Evolutionary conservation across 2,888 invertebrate species (phyloP), one percentile per base, ranked within the genome.

Genomic region (Bellardia pandia): DNA sequence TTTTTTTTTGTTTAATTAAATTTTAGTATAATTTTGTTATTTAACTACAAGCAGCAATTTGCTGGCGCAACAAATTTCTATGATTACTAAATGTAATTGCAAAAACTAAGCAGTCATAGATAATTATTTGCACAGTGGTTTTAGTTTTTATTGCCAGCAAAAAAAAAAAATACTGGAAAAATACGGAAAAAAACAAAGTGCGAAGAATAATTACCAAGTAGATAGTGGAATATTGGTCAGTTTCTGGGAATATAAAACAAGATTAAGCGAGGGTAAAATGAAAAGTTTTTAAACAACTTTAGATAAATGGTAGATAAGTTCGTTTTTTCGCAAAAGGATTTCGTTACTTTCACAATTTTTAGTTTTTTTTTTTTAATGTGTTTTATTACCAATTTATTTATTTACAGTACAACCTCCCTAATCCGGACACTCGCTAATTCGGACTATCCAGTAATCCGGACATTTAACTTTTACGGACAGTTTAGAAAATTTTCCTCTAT

Each of bases 31-130:
- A 64, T 64, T 85, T 60, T 56, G 7, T 71, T 76, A 30, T 74
- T 60, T 75, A 68, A 74, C n/a, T 56, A 30, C 16, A 71, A 62
- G 14, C 71, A 80, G 66, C 48, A 37, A 37, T 75, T 56, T 69
- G 45, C 56, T 16, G 62, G 9, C 75, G 56, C 79, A 75, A 64
- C 79, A 71, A 80, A 85, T 76, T 75, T 75, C 37, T 85, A 60
- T 60, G 60, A 80, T 75, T 79, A 85, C 85, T 75, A 64, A 85
- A 62, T 4, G 42, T 76, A 76, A 71, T 56, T 76, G 71, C 62
- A 64, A 64, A 58, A 40, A 33, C 40, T 40, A 69, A 45, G 8
- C 42, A 72, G 66, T 56, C 58, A 42, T 75, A 68, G 37, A 75
- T 68, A 58, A 58, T 75, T 58, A 58, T 75, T 58, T 68, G 56